These are phyloP conservation scores for Actias luna DNA, from an alignment of 2,888 invertebrate species.

Conservation along the genomic window DNA sequence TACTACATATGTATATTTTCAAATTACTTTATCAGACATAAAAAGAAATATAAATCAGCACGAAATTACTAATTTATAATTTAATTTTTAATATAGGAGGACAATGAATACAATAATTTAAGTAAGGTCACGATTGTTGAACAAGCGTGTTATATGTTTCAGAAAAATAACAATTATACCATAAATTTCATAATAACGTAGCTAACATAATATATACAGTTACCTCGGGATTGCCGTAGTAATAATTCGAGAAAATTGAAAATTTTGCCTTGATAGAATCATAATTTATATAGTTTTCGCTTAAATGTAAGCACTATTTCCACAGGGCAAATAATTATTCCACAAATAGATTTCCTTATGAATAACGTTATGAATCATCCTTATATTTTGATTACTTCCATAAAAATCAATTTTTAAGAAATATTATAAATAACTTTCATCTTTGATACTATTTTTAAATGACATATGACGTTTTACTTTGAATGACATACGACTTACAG, in stretches of 20 bases:
- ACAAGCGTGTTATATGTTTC: slow-evolving; percentile 35
- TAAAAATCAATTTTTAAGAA: slow-evolving; percentile 49
- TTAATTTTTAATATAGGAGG: slow-evolving; percentile 26
- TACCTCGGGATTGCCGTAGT: slow-evolving; percentile 67
- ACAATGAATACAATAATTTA: slow-evolving; percentile 46
- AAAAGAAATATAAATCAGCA: background rate
- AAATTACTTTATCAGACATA: background rate
- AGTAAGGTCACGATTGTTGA: slow-evolving; percentile 62
- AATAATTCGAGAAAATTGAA: slow-evolving; percentile 64
- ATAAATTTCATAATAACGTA: slow-evolving; percentile 18
- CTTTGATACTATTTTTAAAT: slow-evolving; percentile 73
- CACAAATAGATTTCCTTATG: slow-evolving; percentile 39
- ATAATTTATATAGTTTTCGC: slow-evolving; percentile 68
- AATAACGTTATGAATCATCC: slow-evolving; percentile 45
- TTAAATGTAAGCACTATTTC: slow-evolving; percentile 43
- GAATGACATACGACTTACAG: slow-evolving; percentile 48
- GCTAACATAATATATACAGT: slow-evolving; percentile 36
- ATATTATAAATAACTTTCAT: slow-evolving; percentile 78
- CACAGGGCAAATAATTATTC: slow-evolving; percentile 44
- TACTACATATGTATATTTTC: background rate
- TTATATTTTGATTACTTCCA: slow-evolving; percentile 37
- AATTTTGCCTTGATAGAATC: slow-evolving; percentile 72
- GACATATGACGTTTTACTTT: slow-evolving; percentile 54
- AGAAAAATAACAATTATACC: slow-evolving; percentile 24
- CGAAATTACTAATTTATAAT: background rate